Evolutionary conservation across 2,797 vertebrate species (phyloP), one percentile per base, ranked within the genome.

Genomic region (Paguma larvata): DNA sequence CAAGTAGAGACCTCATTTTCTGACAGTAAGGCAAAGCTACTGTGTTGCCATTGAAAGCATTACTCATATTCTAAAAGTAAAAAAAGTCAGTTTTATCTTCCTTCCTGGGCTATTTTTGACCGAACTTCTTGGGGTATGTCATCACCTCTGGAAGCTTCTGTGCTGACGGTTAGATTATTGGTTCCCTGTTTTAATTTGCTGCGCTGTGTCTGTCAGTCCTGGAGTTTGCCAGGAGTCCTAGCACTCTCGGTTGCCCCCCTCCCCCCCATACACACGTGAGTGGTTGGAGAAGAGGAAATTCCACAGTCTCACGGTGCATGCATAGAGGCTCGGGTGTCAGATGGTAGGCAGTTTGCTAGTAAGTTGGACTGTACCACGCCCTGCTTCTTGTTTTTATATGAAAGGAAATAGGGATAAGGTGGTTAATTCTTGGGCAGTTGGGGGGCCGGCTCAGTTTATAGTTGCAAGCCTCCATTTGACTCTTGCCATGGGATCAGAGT

Each of bases 181-280:
- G 25, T 44, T 63, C 21, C 68, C 91, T 89, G 51, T 94, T 94
- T 88, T 44, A 25, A 27, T 93, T 84, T 82, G 23, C 44, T 91
- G 56, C 8, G 8, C 3, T 87, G 63, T 44, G 0, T 23, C 3
- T 19, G 67, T 34, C 27, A 27, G 30, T 65, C 14, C 19, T 83
- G 70, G 51, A 91, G 59, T 38, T 85, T 90, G 12, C 38, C 38
- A 72, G 38, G 51, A 41, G 14, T 85, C 38, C 48, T 65, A n/a
- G 62, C 19, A 13, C 41, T 92, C 72, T 38, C 25, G 5, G 23
- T 80, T 78, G 51, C 48, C 51, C 92, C 25, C 62, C 41, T 51
- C 48, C 51, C 92, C 30, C 62, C 41, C 51, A n/a, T 48, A 30
- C 44, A 48, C 23, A 13, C 8, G 10, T 10, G 34, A 88, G 34